A percentile compares a stretch with the other conserved stretches of the same genome.
Evolutionary conservation across 2,888 invertebrate genomes (phyloP).

Genomic region (Phytoseiulus persimilis): DNA sequence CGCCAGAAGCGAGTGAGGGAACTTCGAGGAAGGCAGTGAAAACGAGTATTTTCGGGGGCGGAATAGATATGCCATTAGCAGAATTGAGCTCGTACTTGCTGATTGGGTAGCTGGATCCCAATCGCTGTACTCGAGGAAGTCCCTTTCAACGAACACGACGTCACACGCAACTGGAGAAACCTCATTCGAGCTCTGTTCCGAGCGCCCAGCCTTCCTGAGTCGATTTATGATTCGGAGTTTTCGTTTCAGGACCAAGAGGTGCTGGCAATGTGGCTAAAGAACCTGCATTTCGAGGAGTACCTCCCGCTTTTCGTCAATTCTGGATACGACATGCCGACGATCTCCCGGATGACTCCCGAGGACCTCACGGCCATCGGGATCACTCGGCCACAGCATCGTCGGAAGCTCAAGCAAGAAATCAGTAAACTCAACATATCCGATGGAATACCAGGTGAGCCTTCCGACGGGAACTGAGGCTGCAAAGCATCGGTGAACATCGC

Average conservation of each 20-base stretch:
- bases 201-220: too few species aligned
- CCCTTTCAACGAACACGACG: too few species aligned
- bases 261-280: constrained; percentile 85
- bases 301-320: constrained; percentile 83
- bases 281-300: constrained; percentile 89
- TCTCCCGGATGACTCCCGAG: constrained; percentile 92
- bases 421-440: constrained; percentile 84
- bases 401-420: constrained; percentile 88
- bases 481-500: background rate
- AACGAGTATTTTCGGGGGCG: background rate
- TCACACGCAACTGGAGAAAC: too few species aligned
- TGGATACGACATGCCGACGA: constrained; percentile 94
- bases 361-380: constrained; percentile 64
- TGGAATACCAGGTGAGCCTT: constrained; percentile 64
- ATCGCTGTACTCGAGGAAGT: too few species aligned
- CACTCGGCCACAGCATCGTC: constrained; percentile 92
- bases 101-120: too few species aligned
- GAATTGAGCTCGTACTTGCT: background rate
- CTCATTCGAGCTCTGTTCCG: too few species aligned
- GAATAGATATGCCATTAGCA: background rate
- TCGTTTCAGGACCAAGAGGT: constrained; percentile 74
- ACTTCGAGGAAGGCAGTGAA: background rate
- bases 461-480: background rate
- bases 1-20: background rate
- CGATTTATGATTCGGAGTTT: too few species aligned